Base-by-base conservation (phyloP, 2,888 invertebrate species). In the Noctua janthe region DNA sequence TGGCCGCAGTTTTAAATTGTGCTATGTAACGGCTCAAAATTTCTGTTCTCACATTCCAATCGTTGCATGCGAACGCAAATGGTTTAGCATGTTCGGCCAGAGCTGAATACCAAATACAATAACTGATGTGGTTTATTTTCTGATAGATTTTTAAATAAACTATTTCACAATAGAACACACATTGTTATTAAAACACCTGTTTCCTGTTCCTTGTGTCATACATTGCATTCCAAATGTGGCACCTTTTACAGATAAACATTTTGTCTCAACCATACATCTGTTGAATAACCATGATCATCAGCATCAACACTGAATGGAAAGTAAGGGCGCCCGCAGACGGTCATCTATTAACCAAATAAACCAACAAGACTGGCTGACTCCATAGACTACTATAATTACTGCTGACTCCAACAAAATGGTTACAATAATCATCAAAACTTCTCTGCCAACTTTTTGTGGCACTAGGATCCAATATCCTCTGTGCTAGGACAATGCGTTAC, bases 101-200 rank as follows among this genome's bases (percentile, higher is more conserved):
- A 94, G 95, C 95, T 95, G 94, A 94, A 93, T 95, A 95, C 96
- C 96, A 96, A 96, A 96, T 95, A 95, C 90, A 91, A 92, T 90
- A 81, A 92, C 86, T 93, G 92, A 94, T 94, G 93, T 95, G 94
- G 94, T 94, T 94, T 94, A 94, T 94, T 95, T 95, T 95, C 94
- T 92, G 92, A 94, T 93, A 91, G 92, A 91, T 92, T 92, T 92
- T 93, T 92, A 92, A 95, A 95, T 95, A 95, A 95, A 95, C 92
- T 92, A 92, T 93, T 93, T 94, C 91, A 91, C 92, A 92, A 90
- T 88, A 90, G 85, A 82, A 82, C 71, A 75, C 69, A 81, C 82
- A 89, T 87, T 90, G 77, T 89, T 89, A 89, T 89, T 89, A 82
- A 82, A 83, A 82, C 80, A 71, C 83, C 82, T 72, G 15, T 54